phyloP scores from a whole-genome alignment of 1,140 invertebrate species.

The Danaus plexippus region DNA sequence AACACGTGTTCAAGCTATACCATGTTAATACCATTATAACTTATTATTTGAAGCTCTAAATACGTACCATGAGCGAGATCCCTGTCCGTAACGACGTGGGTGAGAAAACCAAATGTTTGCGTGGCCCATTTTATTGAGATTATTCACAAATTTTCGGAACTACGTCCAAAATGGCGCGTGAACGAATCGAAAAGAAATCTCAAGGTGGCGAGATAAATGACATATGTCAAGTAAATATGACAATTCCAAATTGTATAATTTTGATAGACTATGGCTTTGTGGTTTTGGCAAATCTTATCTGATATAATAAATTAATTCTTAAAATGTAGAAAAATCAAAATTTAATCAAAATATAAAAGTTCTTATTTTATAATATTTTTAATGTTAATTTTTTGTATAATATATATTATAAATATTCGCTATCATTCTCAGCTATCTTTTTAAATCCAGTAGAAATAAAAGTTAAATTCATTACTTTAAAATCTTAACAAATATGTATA shows the following conservation, averaged over 20 bases:
- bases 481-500: too few relatives aligned
- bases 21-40: slow-evolving; percentile 12
- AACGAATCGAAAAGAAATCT: slow-evolving; percentile 37
- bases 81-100: slow-evolving; percentile 96
- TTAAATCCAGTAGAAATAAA: too few relatives aligned
- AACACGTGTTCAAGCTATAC: slow-evolving; percentile 54
- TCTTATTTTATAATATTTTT: too few relatives aligned
- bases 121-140: slow-evolving; percentile 85
- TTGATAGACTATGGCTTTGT: neutral
- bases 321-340: too few relatives aligned
- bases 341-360: too few relatives aligned
- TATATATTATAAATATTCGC: too few relatives aligned
- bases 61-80: slow-evolving; percentile 93
- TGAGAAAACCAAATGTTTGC: slow-evolving; percentile 97
- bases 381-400: too few relatives aligned
- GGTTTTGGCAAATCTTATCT: too few relatives aligned
- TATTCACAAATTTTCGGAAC: slow-evolving; percentile 31
- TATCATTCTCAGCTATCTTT: too few relatives aligned
- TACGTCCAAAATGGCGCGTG: slow-evolving; percentile 51
- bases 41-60: slow-evolving; percentile 11
- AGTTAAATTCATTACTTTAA: too few relatives aligned
- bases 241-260: neutral
- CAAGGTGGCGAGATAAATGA: neutral
- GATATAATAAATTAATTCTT: too few relatives aligned
- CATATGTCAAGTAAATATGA: slow-evolving; percentile 2